Percentiles rank a stretch among this genome's conserved stretches.
phyloP scores from a whole-genome alignment of 2,113 vertebrate species.

The Thymallus thymallus region DNA sequence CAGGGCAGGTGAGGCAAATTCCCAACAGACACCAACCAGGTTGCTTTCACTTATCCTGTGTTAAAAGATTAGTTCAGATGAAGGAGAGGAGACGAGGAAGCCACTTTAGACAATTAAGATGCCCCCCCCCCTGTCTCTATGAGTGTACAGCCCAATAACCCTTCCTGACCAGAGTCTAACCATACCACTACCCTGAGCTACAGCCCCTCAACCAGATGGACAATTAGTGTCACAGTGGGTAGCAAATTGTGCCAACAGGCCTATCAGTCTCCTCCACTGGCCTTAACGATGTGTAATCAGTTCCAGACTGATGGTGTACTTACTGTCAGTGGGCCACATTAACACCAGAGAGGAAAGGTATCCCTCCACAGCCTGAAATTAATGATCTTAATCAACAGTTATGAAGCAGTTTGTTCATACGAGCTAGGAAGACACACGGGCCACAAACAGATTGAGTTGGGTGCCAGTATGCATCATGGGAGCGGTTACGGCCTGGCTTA shows the following conservation, averaged over 20 bases:
- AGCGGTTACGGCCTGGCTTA: slow-evolving; percentile 47
- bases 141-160: background rate
- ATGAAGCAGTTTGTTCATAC: slow-evolving; percentile 30
- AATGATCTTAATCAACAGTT: slow-evolving; percentile 35
- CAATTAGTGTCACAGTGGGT: slow-evolving; percentile 4
- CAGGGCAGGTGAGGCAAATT: too few relatives aligned
- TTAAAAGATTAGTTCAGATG: too few relatives aligned
- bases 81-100: too few relatives aligned
- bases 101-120: too few relatives aligned
- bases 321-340: background rate
- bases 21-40: too few relatives aligned
- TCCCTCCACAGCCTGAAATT: slow-evolving; percentile 14
- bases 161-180: background rate
- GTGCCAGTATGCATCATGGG: slow-evolving; percentile 46
- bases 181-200: too few relatives aligned
- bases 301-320: slow-evolving; percentile 28
- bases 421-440: slow-evolving; percentile 17
- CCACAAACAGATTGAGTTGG: slow-evolving; percentile 22
- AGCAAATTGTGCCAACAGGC: slow-evolving; percentile 25
- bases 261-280: background rate
- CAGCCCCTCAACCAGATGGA: background rate
- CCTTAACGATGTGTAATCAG: slow-evolving; percentile 23
- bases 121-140: too few relatives aligned
- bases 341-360: slow-evolving; percentile 29
- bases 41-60: too few relatives aligned